Evolutionary conservation across 37 sponge, comb jelly and placozoan species (phyloP).

Genomic region (Crambe crambe): DNA sequence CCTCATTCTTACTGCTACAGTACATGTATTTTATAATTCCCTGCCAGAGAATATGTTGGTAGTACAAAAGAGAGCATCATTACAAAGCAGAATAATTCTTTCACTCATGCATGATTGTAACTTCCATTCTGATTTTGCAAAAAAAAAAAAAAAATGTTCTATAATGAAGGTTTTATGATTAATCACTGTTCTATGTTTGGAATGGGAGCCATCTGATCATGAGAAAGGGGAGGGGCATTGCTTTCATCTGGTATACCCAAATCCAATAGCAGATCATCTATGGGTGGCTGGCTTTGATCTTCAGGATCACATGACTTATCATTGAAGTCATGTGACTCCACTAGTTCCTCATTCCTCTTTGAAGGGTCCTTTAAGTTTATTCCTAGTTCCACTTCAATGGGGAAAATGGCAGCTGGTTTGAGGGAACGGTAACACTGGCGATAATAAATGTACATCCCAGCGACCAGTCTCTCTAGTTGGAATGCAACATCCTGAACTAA

Average conservation of each 20-base stretch:
- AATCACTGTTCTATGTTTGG: background rate
- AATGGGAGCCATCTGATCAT: background rate
- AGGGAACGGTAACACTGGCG: conserved; percentile 69
- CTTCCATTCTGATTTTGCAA: too few relatives aligned
- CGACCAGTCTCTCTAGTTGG: conserved; percentile 87
- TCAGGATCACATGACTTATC: background rate
- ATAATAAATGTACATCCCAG: conserved; percentile 78
- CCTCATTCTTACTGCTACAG: background rate
- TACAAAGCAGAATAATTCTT: too few relatives aligned
- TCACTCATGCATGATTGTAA: too few relatives aligned
- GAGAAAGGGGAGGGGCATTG: background rate
- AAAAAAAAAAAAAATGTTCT: too few relatives aligned
- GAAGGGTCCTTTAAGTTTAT: background rate
- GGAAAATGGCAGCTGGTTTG: conserved; percentile 79
- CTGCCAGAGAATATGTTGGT: too few relatives aligned
- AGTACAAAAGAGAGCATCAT: too few relatives aligned
- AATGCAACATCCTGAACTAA: conserved; percentile 90
- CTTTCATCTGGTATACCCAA: background rate
- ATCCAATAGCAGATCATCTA: background rate
- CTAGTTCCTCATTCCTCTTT: background rate
- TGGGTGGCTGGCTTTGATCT: background rate
- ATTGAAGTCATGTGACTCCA: background rate
- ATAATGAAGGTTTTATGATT: too few relatives aligned
- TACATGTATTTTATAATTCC: background rate
- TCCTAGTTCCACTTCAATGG: conserved; percentile 83